phyloP scores from a whole-genome alignment of 2,113 vertebrate genomes.

The Atractosteus spatula region DNA sequence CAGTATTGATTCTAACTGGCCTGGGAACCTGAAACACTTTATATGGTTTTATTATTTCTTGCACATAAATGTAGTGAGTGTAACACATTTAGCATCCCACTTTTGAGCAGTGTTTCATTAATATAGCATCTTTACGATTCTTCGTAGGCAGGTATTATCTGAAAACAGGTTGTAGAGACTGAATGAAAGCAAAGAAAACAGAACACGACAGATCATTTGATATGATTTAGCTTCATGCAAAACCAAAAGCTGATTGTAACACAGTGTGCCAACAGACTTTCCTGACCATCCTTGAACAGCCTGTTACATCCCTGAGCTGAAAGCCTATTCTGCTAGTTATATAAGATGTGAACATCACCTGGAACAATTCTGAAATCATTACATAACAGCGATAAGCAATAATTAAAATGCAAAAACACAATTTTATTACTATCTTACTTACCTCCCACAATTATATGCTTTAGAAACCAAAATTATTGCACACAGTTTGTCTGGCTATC shows the following conservation, averaged over 20 bases:
- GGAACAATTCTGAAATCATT: conserved; percentile 16
- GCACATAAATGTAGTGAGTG: too few relatives aligned
- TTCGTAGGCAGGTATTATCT: too few relatives aligned
- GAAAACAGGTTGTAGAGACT: too few relatives aligned
- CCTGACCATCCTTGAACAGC: neutral
- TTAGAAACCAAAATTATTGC: conserved; percentile 53
- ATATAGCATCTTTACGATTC: too few relatives aligned
- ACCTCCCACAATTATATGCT: conserved; percentile 25
- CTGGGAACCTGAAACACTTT: too few relatives aligned
- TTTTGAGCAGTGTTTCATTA: too few relatives aligned
- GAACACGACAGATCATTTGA: too few relatives aligned
- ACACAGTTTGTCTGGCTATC: neutral
- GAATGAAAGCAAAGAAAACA: too few relatives aligned
- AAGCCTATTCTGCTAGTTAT: neutral
- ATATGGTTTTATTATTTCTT: too few relatives aligned
- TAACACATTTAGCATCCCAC: too few relatives aligned
- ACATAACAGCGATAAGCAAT: conserved; percentile 30
- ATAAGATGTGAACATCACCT: conserved; percentile 27
- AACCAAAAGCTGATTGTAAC: neutral
- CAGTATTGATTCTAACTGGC: too few relatives aligned
- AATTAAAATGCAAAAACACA: conserved; percentile 42
- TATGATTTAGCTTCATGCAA: neutral
- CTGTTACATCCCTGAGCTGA: neutral
- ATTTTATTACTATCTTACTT: conserved; percentile 57
- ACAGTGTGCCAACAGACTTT: neutral